These are phyloP conservation scores for Rhopilema esculentum DNA, from an alignment of 30 jellyfish, hydroid and myxozoan genomes.

Conservation along the genomic window DNA sequence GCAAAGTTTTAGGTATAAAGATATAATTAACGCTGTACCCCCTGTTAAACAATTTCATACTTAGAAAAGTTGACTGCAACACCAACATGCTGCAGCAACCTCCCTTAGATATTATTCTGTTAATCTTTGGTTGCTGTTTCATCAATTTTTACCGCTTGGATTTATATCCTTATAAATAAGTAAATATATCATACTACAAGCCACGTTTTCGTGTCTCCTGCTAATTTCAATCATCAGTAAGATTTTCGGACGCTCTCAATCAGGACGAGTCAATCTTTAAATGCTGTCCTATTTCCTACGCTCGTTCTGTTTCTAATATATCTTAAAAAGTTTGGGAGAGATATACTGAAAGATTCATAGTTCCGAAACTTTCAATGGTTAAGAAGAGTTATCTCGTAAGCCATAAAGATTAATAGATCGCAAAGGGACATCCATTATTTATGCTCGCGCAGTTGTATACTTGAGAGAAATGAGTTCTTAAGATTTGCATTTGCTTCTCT, in stretches of 20 bases:
- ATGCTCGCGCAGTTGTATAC: constrained; percentile 48
- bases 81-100: neutral
- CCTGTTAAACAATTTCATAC: neutral
- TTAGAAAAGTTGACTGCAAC: neutral
- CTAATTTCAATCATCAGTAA: neutral
- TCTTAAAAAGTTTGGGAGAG: too few species aligned
- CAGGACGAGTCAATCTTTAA: neutral
- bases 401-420: constrained; percentile 49
- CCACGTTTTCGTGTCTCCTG: neutral
- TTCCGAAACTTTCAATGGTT: constrained; percentile 6
- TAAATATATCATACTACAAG: constrained; percentile 4
- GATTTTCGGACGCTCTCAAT: neutral
- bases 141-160: constrained; percentile 45
- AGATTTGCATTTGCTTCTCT: constrained; percentile 61
- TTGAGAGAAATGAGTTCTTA: constrained; percentile 65
- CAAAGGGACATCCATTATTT: constrained; percentile 44
- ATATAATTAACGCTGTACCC: too few species aligned
- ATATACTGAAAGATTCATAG: neutral
- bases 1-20: too few species aligned
- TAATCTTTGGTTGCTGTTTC: constrained; percentile 41
- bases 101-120: neutral
- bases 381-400: constrained; percentile 48
- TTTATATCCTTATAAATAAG: constrained; percentile 36
- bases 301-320: neutral
- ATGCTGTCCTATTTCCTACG: neutral